Conservation (phyloP, 2,888 invertebrate genomes). For the Agonopterix arenella region DNA sequence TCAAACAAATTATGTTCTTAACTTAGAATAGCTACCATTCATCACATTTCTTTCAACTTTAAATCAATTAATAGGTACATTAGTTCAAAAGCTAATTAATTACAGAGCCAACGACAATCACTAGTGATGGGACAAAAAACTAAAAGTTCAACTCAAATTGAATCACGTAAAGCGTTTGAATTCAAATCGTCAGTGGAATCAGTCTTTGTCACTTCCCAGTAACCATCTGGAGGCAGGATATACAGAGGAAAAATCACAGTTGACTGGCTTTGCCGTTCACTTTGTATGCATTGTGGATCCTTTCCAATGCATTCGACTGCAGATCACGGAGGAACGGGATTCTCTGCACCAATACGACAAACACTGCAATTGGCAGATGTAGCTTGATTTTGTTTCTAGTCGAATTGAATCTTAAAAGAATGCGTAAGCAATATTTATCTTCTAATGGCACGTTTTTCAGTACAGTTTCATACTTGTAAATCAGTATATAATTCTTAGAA, state of each 20-base stretch:
- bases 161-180: slow-evolving; percentile 18
- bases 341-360: slow-evolving; percentile 30
- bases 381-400: slow-evolving; percentile 22
- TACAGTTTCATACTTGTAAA: too few species aligned
- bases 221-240: slow-evolving; percentile 30
- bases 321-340: slow-evolving; percentile 21
- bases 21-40: too few species aligned
- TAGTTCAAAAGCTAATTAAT: too few species aligned
- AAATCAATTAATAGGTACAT: too few species aligned
- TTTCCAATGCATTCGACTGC: slow-evolving; percentile 27
- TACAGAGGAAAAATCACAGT: slow-evolving; percentile 47
- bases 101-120: too few species aligned
- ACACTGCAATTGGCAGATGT: slow-evolving; percentile 31
- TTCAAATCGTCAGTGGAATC: slow-evolving; percentile 29
- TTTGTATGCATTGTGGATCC: slow-evolving; percentile 47
- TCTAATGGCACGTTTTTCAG: too few species aligned
- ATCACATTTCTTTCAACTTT: too few species aligned
- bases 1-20: too few species aligned
- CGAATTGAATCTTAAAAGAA: not conserved
- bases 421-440: too few species aligned
- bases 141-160: slow-evolving; percentile 7
- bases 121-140: not conserved
- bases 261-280: slow-evolving; percentile 43
- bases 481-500: too few species aligned
- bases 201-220: slow-evolving; percentile 37